These are phyloP conservation scores for Monochamus alternatus DNA, from an alignment of 2,888 invertebrate genomes.

Conservation along the genomic window DNA sequence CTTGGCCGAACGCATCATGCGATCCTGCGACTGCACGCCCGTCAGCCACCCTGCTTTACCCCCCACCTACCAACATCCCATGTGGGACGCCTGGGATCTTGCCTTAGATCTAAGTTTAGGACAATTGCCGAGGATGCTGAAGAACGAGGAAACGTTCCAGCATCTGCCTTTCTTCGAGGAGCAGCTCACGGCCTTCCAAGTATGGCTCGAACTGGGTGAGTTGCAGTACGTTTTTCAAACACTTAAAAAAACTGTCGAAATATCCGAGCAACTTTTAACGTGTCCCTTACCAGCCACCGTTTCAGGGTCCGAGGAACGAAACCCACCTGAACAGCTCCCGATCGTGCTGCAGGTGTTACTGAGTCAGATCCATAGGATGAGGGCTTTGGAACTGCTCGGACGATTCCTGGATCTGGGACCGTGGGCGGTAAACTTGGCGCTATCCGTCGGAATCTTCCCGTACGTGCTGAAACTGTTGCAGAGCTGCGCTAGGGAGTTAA, in stretches of 20 bases:
- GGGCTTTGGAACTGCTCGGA: slow-evolving; percentile 95
- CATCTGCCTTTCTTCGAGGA: slow-evolving; percentile 97
- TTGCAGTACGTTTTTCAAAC: slow-evolving; percentile 37
- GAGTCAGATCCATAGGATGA: slow-evolving; percentile 89
- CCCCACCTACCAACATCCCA: slow-evolving; percentile 89
- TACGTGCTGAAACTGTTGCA: slow-evolving; percentile 98
- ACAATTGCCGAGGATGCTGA: slow-evolving; percentile 87
- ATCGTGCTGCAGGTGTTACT: slow-evolving; percentile 93
- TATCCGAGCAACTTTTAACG: background rate
- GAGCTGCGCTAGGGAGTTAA: slow-evolving; percentile 92
- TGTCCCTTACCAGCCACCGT: slow-evolving; percentile 30
- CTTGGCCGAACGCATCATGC: slow-evolving; percentile 95
- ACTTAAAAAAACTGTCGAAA: too few species aligned
- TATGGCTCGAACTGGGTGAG: slow-evolving; percentile 88
- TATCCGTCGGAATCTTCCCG: slow-evolving; percentile 98
- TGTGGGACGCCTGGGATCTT: slow-evolving; percentile 99
- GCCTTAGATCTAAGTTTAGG: slow-evolving; percentile 95
- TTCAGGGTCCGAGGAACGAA: slow-evolving; percentile 78
- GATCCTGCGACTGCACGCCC: slow-evolving; percentile 98
- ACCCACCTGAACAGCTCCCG: slow-evolving; percentile 95
- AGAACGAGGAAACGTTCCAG: slow-evolving; percentile 75
- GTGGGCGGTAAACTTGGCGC: slow-evolving; percentile 95
- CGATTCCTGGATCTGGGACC: slow-evolving; percentile 95
- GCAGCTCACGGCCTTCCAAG: slow-evolving; percentile 97
- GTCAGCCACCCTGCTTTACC: slow-evolving; percentile 94